phyloP scores from a whole-genome alignment of 2,113 vertebrate species.

The Rhombomys opimus region DNA sequence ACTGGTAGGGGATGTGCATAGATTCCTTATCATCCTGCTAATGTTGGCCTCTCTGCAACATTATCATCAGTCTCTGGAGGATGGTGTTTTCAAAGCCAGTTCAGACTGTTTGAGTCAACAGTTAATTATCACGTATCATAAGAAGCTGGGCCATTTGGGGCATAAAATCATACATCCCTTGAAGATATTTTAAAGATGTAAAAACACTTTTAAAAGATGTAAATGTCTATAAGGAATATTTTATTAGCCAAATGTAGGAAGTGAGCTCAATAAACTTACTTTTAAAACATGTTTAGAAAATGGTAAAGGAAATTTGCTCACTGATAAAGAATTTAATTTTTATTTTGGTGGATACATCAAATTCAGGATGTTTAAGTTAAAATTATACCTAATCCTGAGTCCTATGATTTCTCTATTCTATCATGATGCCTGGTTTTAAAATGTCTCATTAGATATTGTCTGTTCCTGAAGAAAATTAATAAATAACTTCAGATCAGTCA shows the following conservation, averaged over 20 bases:
- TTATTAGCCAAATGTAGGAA: background rate
- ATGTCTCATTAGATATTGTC: background rate
- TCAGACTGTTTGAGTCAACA: constrained; percentile 18
- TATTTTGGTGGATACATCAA: background rate
- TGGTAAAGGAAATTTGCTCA: background rate
- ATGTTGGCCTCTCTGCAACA: constrained; percentile 16
- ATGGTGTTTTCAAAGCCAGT: constrained; percentile 29
- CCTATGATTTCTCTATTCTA: background rate
- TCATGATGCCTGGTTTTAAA: background rate
- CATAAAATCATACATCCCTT: constrained; percentile 36
- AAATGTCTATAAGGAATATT: background rate
- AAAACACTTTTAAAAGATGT: background rate
- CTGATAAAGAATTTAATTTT: background rate
- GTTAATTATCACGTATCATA: constrained; percentile 17
- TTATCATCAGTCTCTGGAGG: constrained; percentile 43
- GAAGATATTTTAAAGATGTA: constrained; percentile 30
- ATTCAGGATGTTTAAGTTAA: background rate
- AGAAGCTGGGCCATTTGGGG: background rate
- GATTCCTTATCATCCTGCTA: constrained; percentile 33
- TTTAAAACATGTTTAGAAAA: background rate
- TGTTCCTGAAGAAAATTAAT: constrained; percentile 20
- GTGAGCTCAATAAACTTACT: background rate
- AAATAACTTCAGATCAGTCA: background rate
- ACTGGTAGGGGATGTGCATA: constrained; percentile 14
- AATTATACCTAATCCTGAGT: background rate